Conservation (phyloP, 92 coral and sea anemone genomes). For the Palythoa grandiflora region DNA sequence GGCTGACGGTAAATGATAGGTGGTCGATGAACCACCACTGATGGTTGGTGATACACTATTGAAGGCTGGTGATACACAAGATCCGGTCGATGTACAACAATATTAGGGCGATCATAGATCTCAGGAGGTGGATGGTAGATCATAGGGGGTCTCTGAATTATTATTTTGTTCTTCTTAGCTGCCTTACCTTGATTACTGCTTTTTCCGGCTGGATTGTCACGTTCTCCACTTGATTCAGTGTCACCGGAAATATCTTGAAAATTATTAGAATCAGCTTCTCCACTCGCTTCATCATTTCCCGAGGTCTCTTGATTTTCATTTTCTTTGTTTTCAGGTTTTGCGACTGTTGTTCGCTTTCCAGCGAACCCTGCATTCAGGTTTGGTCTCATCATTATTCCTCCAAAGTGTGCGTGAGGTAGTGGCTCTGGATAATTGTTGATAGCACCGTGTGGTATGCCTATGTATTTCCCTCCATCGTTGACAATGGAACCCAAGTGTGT, state of each 20-base stretch:
- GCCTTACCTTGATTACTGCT: constrained; percentile 66
- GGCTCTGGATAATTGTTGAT: constrained; percentile 83
- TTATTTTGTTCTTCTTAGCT: constrained; percentile 85
- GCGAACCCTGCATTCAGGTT: constrained; percentile 5
- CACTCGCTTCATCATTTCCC: neutral
- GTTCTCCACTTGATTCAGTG: constrained; percentile 24
- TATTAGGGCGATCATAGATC: constrained; percentile 92
- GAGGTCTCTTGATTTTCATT: neutral
- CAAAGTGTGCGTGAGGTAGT: constrained; percentile 28
- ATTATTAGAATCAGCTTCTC: neutral
- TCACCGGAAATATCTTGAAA: constrained; percentile 21
- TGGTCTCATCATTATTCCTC: constrained; percentile 13
- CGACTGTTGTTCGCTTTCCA: constrained; percentile 66
- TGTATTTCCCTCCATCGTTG: constrained; percentile 92
- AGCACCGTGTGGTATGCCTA: constrained; percentile 93
- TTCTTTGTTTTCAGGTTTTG: constrained; percentile 62
- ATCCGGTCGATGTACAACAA: constrained; percentile 95
- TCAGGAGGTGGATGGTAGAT: constrained; percentile 98
- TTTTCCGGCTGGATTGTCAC: constrained; percentile 11
- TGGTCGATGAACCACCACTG: constrained; percentile 96
- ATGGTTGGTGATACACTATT: constrained; percentile 92
- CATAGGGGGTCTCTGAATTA: constrained; percentile 93
- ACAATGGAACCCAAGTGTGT: constrained; percentile 94
- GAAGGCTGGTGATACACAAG: constrained; percentile 94
- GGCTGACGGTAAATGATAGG: constrained; percentile 93